Evolutionary conservation across 2,797 vertebrate genomes (phyloP), one percentile per base, ranked within the genome.

Genomic region (Falco cherrug): DNA sequence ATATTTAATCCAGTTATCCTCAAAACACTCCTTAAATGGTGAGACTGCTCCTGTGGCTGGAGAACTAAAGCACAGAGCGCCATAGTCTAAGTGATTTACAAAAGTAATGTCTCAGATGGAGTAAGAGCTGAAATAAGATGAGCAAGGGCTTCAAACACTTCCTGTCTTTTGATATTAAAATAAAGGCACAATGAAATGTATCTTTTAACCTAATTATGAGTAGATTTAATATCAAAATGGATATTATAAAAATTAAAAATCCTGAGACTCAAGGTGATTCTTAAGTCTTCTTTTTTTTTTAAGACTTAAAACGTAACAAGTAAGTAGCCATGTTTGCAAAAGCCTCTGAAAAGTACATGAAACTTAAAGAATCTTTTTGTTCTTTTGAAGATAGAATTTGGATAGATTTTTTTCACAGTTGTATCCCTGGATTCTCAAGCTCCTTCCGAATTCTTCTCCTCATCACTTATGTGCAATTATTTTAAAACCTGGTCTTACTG

Each of bases 161-260:
- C 48, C 69, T 56, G 31, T 45, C 11, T 87, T 93, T 96, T 88
- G 70, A 73, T 92, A 76, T 84, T 90, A 79, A 60, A 90, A 94
- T 84, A 68, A 79, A 92, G 43, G 17, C 31, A 70, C 25, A 92
- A 50, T 39, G 9, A 84, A 83, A 64, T 43, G 4, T 60, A 22
- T 39, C 51, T 61, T 95, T 95, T 65, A 73, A 69, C 47, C 39
- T 89, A 82, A 84, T 73, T 76, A 71, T 12, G 11, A 65, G 24
- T 39, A 76, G 17, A 77, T 67, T 31, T 73, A 89, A 20, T 61
- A 60, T 45, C 13, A 87, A 87, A 83, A 91, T 56, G 0, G 37
- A 31, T 89, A 81, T 68, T 78, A 16, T 48, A 64, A 50, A 56
- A 67, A 53, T 74, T 67, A 37, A 70, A 92, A 89, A 26, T 41